Evolutionary conservation across 1,140 invertebrate species (phyloP), one percentile per base, ranked within the genome.

Genomic region (Neodiprion fabricii): DNA sequence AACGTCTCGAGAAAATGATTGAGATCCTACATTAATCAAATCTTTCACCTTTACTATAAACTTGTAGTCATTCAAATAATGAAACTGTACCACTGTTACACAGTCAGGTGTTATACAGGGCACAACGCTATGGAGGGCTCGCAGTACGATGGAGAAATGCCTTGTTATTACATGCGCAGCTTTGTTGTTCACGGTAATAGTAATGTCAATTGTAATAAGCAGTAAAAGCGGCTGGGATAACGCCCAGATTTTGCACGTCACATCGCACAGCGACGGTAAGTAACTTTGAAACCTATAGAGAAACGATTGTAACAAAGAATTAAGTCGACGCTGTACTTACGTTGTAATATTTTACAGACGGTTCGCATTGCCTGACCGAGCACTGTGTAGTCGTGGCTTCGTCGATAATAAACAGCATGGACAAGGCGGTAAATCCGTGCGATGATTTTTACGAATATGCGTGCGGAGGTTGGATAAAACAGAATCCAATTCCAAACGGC

Each of bases 361-460:
- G 79, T 17, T 78, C 85, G 23, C 89, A 91, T 69, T 98, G 96
- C 84, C 86, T 97, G 10, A 95, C 94, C 11, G 91, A 95, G 74
- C 92, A 93, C 7, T 98, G 97, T 83, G 94, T 98, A 7, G 95
- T 93, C 72, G 95, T 96, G 0, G 94, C 97, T 0, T 95, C 95
- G 67, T 91, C 94, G 72, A 94, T 99, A 53, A 90, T 98, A 61
- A 92, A 94, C 75, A 94, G 95, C 1, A 94, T 99, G 86, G 95
- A 99, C 84, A 84, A 87, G 0, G 89, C 87, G 1, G 91, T 94
- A 3, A 91, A 98, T 85, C 97, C 98, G 0, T 99, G 98, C 85
- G 91, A 96, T 9, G 96, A 99, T 87, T 99, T 99, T 88, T 99
- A 98, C 86, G 90, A 95, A 72, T 99, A 95, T 86, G 92, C 97